Conservation (phyloP, 2,113 vertebrate species). For the Larimichthys crocea region DNA sequence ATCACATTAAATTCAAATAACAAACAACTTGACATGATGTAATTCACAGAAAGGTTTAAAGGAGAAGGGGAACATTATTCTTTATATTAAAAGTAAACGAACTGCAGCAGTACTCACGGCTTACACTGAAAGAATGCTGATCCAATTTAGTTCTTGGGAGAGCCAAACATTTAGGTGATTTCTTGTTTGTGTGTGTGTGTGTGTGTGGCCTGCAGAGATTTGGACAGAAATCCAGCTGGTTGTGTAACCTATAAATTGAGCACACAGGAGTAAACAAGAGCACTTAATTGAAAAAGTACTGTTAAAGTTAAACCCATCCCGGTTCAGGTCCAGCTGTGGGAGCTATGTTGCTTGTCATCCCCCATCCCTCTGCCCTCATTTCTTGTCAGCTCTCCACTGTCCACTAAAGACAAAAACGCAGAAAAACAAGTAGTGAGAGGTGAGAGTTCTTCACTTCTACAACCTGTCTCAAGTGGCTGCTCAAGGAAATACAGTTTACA, state of each 20-base stretch:
- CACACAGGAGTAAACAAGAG: conserved; percentile 26
- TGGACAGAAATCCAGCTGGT: conserved; percentile 34
- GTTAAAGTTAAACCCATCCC: conserved; percentile 17
- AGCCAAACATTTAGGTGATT: conserved; percentile 30
- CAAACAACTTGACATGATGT: conserved; percentile 45
- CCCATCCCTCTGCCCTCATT: background rate
- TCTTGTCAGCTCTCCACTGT: background rate
- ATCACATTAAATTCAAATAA: conserved; percentile 38
- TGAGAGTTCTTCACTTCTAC: too few species aligned
- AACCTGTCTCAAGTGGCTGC: too few species aligned
- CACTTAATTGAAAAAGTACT: conserved; percentile 25
- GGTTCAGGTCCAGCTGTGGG: background rate
- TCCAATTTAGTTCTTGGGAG: conserved; percentile 39
- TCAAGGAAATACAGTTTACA: too few species aligned
- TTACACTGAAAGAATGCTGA: conserved; percentile 35
- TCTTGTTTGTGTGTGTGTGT: conserved; percentile 18
- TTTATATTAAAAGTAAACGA: conserved; percentile 52
- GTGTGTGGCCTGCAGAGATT: conserved; percentile 33
- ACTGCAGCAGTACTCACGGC: conserved; percentile 16
- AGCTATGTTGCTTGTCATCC: background rate
- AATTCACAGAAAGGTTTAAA: conserved; percentile 12
- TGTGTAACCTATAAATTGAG: conserved; percentile 32
- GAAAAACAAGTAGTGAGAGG: too few species aligned
- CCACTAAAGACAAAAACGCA: too few species aligned
- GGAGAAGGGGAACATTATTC: conserved; percentile 23